Conservation (phyloP, 53 echinoderm and acorn worm genomes). For the Mesocentrotus franciscanus region DNA sequence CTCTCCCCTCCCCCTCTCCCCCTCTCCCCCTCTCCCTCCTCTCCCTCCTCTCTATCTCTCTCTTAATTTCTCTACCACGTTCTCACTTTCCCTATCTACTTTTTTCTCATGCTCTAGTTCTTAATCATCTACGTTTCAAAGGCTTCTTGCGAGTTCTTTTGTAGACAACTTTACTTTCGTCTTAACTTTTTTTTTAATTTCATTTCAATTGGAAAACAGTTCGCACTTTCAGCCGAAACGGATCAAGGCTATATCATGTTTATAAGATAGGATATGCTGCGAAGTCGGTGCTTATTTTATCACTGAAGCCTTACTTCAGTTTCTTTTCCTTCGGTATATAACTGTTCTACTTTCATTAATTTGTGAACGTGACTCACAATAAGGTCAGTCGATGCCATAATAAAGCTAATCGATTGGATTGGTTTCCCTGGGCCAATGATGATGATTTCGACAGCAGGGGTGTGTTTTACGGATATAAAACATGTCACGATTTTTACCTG, state of each 20-base stretch:
- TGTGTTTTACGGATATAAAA: neutral
- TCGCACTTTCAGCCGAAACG: no score
- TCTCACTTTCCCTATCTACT: neutral
- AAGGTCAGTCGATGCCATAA: neutral
- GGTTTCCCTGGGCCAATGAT: neutral
- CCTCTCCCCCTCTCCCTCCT: no score
- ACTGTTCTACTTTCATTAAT: neutral
- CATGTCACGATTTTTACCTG: constrained; percentile 10
- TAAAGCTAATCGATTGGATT: neutral
- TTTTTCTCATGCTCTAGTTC: neutral
- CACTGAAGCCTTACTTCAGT: neutral
- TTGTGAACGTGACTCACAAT: neutral
- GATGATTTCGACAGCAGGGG: neutral
- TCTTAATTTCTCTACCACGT: neutral
- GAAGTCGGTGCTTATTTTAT: neutral
- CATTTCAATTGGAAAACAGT: no score
- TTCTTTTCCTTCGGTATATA: neutral
- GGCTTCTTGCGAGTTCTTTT: no score
- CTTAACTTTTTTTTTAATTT: no score
- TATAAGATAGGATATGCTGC: neutral
- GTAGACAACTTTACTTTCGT: no score
- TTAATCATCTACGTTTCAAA: neutral
- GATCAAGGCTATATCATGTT: no score
- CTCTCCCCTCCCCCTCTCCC: no score
- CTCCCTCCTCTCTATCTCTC: no score